Evolutionary conservation across 2,113 vertebrate species (phyloP).

Genomic region (Rhinolophus ferrumequinum): DNA sequence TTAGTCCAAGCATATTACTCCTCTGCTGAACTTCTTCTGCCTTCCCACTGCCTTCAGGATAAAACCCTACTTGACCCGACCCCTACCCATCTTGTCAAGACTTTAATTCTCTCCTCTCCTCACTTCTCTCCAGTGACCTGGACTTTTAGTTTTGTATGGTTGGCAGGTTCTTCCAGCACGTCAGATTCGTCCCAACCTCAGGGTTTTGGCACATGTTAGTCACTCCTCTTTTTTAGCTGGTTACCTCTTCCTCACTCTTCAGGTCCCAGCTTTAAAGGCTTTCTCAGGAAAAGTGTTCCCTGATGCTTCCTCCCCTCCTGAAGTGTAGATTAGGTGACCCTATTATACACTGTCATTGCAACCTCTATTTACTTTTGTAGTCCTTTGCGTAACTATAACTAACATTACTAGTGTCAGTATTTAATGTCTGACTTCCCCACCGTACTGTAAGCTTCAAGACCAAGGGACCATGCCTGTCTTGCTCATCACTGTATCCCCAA

Average conservation of each 20-base stretch:
- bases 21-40: not conserved
- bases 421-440: constrained; percentile 26
- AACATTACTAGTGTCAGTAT: not conserved
- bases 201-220: not conserved
- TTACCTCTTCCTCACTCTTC: constrained; percentile 1
- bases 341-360: not conserved
- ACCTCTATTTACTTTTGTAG: not conserved
- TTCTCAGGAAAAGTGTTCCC: constrained; percentile 27
- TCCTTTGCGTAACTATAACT: constrained; percentile 14
- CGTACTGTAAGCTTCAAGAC: not conserved
- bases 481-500: not conserved
- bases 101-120: not conserved
- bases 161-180: not conserved
- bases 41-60: not conserved
- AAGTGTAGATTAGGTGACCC: constrained; percentile 36
- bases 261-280: constrained; percentile 18
- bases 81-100: not conserved
- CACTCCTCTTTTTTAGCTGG: not conserved
- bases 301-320: not conserved
- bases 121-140: not conserved
- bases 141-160: not conserved
- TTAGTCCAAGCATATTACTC: not conserved
- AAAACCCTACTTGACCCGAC: not conserved
- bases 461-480: not conserved
- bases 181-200: constrained; percentile 39